Conservation (phyloP, 2,113 vertebrate species). For the Oryzias woworae region DNA sequence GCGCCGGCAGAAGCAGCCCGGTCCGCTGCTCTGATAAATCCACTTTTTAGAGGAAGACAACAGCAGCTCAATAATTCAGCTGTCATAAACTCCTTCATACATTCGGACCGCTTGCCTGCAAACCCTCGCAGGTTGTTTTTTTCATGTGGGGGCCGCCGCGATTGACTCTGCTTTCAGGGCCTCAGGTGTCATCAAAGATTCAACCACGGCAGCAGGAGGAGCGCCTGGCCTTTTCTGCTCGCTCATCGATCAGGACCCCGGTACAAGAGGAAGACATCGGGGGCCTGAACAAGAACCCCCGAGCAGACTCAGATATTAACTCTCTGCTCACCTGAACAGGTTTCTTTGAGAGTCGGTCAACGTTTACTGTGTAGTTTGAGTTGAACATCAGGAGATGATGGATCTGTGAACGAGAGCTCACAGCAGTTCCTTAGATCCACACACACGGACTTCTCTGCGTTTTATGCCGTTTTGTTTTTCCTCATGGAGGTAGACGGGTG, state of each 20-base stretch:
- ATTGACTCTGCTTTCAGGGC: conserved; percentile 34
- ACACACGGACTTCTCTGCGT: no score
- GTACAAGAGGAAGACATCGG: conserved; percentile 20
- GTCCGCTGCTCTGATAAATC: conserved; percentile 4
- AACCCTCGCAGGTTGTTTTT: conserved; percentile 21
- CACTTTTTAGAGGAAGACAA: conserved; percentile 8
- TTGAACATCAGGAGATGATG: no score
- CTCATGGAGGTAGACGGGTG: no score
- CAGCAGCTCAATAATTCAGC: conserved; percentile 15
- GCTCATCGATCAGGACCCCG: no score
- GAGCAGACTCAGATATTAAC: no score
- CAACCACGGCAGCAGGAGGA: conserved; percentile 3
- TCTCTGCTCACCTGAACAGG: no score
- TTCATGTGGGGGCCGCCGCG: conserved; percentile 31
- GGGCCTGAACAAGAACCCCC: conserved; percentile 18
- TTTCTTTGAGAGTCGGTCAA: no score
- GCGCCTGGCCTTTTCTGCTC: no score
- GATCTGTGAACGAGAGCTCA: no score
- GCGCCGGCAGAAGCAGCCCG: background rate
- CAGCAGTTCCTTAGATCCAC: no score
- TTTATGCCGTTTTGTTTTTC: no score
- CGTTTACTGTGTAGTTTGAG: no score
- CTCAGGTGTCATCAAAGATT: conserved; percentile 62
- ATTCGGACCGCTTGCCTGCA: conserved; percentile 29
- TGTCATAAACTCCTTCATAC: conserved; percentile 39